Conservation (phyloP, 2,888 invertebrate species). For the Leucania comma region DNA sequence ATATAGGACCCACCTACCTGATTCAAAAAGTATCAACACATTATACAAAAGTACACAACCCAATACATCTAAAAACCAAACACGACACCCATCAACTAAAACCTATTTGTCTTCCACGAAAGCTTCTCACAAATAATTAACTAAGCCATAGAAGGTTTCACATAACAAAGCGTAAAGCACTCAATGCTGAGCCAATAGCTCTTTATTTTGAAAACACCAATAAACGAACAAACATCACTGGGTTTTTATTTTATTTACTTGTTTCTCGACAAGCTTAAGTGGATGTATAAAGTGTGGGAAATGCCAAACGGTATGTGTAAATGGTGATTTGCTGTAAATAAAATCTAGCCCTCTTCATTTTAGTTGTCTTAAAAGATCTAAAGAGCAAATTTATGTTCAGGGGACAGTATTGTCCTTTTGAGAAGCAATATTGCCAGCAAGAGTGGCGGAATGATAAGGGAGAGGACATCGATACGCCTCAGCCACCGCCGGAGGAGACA, state of each 20-base stretch:
- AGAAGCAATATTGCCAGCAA: too few relatives aligned
- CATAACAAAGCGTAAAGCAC: conserved; percentile 45
- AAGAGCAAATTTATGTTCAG: conserved; percentile 3
- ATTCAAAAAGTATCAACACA: neutral
- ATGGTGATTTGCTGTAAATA: conserved; percentile 50
- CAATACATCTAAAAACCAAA: conserved; percentile 5
- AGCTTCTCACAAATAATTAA: conserved; percentile 49
- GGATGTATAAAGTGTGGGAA: conserved; percentile 83
- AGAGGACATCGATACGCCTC: too few relatives aligned
- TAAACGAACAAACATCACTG: conserved; percentile 80
- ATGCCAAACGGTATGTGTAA: conserved; percentile 74
- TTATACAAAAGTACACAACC: neutral
- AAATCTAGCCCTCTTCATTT: neutral
- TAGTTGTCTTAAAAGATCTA: neutral
- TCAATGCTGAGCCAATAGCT: conserved; percentile 62
- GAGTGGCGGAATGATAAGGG: too few relatives aligned
- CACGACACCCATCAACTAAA: neutral
- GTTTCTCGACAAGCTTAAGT: conserved; percentile 76
- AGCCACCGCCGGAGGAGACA: too few relatives aligned
- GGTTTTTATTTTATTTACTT: conserved; percentile 86
- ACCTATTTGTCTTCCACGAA: conserved; percentile 16
- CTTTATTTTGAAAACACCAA: conserved; percentile 69
- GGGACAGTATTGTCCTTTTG: too few relatives aligned
- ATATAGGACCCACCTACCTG: neutral
- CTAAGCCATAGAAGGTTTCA: conserved; percentile 43